Percentiles rank a stretch among this genome's conserved stretches.
Evolutionary conservation across 2,113 vertebrate genomes (phyloP).

Genomic region (Axis porcinus): DNA sequence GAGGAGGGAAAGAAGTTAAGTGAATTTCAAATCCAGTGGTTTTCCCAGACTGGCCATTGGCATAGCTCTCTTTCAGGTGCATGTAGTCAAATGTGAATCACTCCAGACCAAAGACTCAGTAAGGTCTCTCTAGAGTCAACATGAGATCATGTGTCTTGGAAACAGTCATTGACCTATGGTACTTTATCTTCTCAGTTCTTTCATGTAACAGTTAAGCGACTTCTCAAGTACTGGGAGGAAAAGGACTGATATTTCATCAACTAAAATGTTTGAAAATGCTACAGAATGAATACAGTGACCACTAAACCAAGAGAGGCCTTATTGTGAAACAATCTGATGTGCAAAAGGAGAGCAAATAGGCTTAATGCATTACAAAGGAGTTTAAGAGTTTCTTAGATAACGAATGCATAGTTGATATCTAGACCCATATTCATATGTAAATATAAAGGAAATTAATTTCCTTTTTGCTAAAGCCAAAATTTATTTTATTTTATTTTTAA

Average conservation of each 20-base stretch:
- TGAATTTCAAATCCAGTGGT: background rate
- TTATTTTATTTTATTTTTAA: background rate
- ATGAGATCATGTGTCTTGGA: background rate
- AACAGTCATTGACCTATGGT: background rate
- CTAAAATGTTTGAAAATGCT: background rate
- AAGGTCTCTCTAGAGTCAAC: background rate
- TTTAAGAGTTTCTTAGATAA: background rate
- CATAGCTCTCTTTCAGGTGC: background rate
- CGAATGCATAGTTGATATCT: background rate
- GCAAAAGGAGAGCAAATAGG: background rate
- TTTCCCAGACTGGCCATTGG: background rate
- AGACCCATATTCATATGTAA: background rate
- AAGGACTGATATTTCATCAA: background rate
- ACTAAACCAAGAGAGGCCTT: background rate
- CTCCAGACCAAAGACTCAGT: background rate
- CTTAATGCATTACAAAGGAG: background rate
- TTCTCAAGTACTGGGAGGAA: background rate
- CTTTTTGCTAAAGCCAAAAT: background rate
- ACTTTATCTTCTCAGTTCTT: background rate
- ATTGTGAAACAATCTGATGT: background rate
- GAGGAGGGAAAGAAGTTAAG: too few relatives aligned
- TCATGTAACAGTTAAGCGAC: background rate
- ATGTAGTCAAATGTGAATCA: background rate
- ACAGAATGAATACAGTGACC: background rate
- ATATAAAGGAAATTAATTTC: background rate